phyloP scores from a whole-genome alignment of 2,113 vertebrate species.

The Serinus canaria region DNA sequence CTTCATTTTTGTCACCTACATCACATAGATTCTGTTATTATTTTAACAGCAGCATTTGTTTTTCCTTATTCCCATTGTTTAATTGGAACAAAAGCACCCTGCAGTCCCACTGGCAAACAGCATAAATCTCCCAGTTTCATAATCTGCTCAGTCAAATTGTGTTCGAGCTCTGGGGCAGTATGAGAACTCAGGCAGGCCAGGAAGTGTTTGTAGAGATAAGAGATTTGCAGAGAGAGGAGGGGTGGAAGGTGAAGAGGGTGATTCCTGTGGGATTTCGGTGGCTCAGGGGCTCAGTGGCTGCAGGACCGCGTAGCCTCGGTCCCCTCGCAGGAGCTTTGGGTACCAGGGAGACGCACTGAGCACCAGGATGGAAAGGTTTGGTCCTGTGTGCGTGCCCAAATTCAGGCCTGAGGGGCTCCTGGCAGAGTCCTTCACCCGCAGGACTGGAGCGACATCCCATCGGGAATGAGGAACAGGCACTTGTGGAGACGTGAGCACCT shows the following conservation, averaged over 20 bases:
- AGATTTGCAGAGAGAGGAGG: background rate
- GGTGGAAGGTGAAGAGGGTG: background rate
- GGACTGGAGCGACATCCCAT: fast-evolving
- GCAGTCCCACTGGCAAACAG: background rate
- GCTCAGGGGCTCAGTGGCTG: background rate
- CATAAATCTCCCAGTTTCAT: conserved; percentile 44
- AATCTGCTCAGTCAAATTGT: background rate
- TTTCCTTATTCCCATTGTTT: conserved; percentile 58
- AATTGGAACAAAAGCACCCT: conserved; percentile 46
- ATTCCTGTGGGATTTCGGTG: background rate
- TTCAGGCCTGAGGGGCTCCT: background rate
- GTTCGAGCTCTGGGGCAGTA: background rate
- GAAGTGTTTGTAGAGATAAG: conserved; percentile 64
- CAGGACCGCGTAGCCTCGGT: background rate
- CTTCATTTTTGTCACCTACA: background rate
- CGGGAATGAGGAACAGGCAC: background rate
- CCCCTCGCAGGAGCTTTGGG: background rate
- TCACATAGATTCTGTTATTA: background rate
- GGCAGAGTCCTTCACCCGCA: background rate
- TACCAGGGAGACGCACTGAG: background rate
- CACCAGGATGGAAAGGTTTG: background rate
- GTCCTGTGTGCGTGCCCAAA: fast-evolving
- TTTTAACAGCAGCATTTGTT: conserved; percentile 16
- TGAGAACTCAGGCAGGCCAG: conserved; percentile 53
- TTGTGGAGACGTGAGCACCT: background rate